Conservation (phyloP, 2,797 vertebrate species). For the Gymnodraco acuticeps region DNA sequence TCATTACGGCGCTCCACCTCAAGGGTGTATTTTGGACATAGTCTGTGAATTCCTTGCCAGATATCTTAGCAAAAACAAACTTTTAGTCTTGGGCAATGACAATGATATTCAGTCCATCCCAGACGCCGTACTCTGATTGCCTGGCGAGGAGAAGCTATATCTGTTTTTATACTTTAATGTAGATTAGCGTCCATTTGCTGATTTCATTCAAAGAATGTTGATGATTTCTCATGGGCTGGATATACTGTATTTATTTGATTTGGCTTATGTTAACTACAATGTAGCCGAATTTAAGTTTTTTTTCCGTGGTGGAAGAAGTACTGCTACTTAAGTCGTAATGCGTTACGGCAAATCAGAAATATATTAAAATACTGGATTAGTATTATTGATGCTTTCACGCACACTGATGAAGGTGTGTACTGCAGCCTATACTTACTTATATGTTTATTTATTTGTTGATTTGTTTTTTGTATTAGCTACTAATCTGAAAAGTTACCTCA, state of each 20-base stretch:
- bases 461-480: too few relatives aligned
- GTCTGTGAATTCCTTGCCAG: constrained; percentile 1
- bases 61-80: constrained; percentile 9
- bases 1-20: constrained; percentile 34
- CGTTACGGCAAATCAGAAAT: too few relatives aligned
- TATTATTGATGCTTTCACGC: too few relatives aligned
- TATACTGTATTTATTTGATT: constrained; percentile 1
- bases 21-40: constrained; percentile 35
- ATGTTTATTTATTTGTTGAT: too few relatives aligned
- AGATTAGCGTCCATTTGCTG: constrained; percentile 1
- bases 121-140: constrained; percentile 25
- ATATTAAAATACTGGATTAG: too few relatives aligned
- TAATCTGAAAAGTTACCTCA: too few relatives aligned
- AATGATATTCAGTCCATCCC: background rate
- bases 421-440: too few relatives aligned
- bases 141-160: constrained; percentile 1
- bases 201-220: constrained; percentile 9
- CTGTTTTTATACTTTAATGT: constrained; percentile 10
- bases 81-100: background rate
- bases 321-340: too few relatives aligned
- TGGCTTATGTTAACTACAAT: constrained; percentile 1
- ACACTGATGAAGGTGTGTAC: too few relatives aligned
- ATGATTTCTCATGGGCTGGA: constrained; percentile 18
- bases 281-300: background rate
- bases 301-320: background rate